Evolutionary conservation across 2,113 vertebrate genomes (phyloP).

Genomic region (Chloropsis hardwickii): DNA sequence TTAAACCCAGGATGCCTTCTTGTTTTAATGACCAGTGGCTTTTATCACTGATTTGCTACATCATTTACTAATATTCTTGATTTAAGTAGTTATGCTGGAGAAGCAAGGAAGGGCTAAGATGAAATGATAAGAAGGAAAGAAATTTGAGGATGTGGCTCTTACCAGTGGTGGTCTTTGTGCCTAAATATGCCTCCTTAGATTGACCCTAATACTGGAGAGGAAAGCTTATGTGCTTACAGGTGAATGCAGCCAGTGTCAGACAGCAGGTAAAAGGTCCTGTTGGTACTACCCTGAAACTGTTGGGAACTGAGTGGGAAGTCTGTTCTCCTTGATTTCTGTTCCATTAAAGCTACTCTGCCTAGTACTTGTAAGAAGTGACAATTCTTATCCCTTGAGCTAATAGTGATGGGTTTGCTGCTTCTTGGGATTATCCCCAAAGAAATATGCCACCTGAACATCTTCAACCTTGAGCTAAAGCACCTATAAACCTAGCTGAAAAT

Average conservation of each 20-base stretch:
- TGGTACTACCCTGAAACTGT: not conserved
- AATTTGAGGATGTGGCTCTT: not conserved
- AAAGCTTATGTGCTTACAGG: not conserved
- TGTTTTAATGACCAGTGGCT: not conserved
- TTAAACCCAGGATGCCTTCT: not conserved
- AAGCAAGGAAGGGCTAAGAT: not conserved
- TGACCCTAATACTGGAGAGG: not conserved
- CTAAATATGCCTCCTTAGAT: not conserved
- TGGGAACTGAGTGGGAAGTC: not conserved
- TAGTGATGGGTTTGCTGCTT: not conserved
- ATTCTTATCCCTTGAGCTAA: slow-evolving; percentile 15
- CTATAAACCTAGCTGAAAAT: not conserved
- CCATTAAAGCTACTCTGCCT: not conserved
- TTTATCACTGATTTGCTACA: slow-evolving; percentile 13
- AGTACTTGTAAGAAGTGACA: not conserved
- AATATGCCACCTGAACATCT: not conserved
- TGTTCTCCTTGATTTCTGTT: not conserved
- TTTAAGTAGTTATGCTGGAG: not conserved
- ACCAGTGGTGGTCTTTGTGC: not conserved
- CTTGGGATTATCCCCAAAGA: not conserved
- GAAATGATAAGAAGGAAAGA: not conserved
- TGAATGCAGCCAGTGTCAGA: fast-evolving
- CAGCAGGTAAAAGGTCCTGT: not conserved
- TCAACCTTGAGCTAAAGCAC: not conserved
- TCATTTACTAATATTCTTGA: slow-evolving; percentile 12